Evolutionary conservation across 2,113 vertebrate genomes (phyloP), one percentile per base, ranked within the genome.

Genomic region (Sminthopsis crassicaudata): DNA sequence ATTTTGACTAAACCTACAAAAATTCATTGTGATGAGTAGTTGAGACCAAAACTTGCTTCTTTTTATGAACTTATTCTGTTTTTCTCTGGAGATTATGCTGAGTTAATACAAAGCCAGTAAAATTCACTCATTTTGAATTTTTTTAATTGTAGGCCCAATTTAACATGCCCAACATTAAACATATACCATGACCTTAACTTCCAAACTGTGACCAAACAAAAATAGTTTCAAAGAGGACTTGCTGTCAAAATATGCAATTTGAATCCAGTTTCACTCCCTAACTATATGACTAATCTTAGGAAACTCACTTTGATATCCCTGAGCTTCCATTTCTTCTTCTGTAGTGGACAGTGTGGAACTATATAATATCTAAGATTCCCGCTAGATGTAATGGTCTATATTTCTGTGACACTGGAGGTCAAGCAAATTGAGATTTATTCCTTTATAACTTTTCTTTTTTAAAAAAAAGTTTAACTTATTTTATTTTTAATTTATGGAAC

Each of bases 51-150:
- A 94, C 1, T 90, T 95, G 92, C 1, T 90, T 95, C 16, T 93
- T 89, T 46, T 93, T 50, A 91, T 53, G 22, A 94, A 90, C 14
- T 12, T 24, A 55, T 11, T 53, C 0, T 2, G n/a, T 19, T 95
- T 93, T 91, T 92, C 25, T 92, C 11, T 67, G 26, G 92, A 90
- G 27, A 54, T 76, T 93, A 53, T 88, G 91, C 9, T 46, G 30
- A 91, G 53, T 3, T n/a, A 94, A 94, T 19, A 91, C 23, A 95
- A 67, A 93, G 96, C 95, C 92, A 90, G 10, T 0, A 27, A 90
- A 94, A 94, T 2, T 90, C 8, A 91, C 1, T 76, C 22, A 90
- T 60, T 95, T 93, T 53, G 94, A 93, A 93, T 89, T 95, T 97
- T 88, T 26, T 55, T 93, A 7, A 89, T 91, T 8, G 76, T 5